Evolutionary conservation across 92 coral and sea anemone species (phyloP).

Genomic region (Epizoanthus fatuus): DNA sequence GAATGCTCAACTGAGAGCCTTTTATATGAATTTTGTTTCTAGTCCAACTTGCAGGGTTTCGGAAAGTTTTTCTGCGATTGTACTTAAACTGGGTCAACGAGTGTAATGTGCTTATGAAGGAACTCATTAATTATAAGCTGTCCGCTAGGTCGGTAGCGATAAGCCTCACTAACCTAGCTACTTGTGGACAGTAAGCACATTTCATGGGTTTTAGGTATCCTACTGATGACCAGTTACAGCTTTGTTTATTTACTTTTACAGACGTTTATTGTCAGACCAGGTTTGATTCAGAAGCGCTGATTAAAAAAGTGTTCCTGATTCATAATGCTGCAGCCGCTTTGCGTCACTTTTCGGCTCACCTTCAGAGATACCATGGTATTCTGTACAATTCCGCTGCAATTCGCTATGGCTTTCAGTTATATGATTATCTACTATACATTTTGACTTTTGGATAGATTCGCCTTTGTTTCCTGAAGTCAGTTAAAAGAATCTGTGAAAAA

Average conservation of each 20-base stretch:
- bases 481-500: neutral
- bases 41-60: neutral
- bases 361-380: too few relatives aligned
- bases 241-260: constrained; percentile 20
- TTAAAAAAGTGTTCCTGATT: neutral
- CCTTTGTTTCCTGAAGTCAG: too few relatives aligned
- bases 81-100: neutral
- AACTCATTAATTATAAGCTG: constrained; percentile 8
- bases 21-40: neutral
- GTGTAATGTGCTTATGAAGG: constrained; percentile 21
- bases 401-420: too few relatives aligned
- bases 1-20: too few relatives aligned
- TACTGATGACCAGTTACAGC: neutral
- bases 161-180: neutral
- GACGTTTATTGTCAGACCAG: neutral
- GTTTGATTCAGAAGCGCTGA: neutral
- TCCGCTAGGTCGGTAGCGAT: constrained; percentile 8
- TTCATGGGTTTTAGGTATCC: constrained; percentile 14
- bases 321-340: neutral
- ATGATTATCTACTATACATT: too few relatives aligned
- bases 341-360: neutral
- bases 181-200: neutral
- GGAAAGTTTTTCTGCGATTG: constrained; percentile 3
- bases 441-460: too few relatives aligned
- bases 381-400: too few relatives aligned